Conservation (phyloP, 2,797 vertebrate genomes). For the Euphonia xanthogaster region DNA sequence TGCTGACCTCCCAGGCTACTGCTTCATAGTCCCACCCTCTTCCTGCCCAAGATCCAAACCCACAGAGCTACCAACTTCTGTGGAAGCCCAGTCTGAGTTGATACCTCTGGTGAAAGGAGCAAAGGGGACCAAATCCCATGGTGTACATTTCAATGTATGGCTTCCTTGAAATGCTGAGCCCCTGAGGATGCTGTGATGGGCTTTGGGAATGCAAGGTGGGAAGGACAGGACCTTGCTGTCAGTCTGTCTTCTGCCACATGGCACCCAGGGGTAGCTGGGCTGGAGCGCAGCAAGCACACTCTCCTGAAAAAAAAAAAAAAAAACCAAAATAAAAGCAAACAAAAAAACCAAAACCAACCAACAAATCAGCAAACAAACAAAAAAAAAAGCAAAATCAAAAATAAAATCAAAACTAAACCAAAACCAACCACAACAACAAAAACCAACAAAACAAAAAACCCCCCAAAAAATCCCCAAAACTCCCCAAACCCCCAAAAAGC, state of each 20-base stretch:
- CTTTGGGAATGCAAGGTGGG: rapidly evolving
- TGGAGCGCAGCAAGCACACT: not conserved
- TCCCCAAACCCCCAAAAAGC: not conserved
- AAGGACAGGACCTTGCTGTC: not conserved
- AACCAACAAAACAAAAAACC: rapidly evolving
- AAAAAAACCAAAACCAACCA: not conserved
- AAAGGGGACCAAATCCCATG: rapidly evolving
- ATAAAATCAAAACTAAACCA: rapidly evolving
- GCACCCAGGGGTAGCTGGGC: not conserved
- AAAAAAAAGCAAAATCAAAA: too few relatives aligned
- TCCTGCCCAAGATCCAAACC: not conserved
- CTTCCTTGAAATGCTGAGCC: not conserved
- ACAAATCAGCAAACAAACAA: rapidly evolving
- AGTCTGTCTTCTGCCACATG: not conserved
- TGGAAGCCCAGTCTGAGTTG: not conserved
- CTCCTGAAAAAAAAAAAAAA: not conserved
- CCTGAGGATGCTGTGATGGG: not conserved
- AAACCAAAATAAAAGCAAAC: not conserved
- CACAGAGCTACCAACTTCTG: not conserved
- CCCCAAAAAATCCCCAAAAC: not conserved
- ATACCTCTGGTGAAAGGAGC: not conserved
- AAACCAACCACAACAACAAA: not conserved
- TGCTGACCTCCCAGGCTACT: not conserved
- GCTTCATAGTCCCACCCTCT: not conserved
- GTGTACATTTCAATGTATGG: rapidly evolving